These are phyloP conservation scores for Chloropsis cyanopogon DNA, from an alignment of 2,113 vertebrate species.

Conservation along the genomic window DNA sequence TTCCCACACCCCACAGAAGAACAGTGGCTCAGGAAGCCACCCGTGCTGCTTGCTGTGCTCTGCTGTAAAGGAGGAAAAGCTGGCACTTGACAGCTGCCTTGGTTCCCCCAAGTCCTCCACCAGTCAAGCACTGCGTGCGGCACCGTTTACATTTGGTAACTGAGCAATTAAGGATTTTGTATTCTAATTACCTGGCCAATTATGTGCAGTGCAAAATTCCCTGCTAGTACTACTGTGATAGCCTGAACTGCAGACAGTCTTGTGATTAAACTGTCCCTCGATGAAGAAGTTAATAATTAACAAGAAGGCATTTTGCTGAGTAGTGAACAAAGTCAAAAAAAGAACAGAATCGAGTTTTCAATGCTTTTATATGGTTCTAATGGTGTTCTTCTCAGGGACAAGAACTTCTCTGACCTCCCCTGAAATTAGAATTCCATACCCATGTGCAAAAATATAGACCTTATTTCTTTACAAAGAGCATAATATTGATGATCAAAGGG, in stretches of 20 bases:
- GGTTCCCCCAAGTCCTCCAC: neutral
- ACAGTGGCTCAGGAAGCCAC: neutral
- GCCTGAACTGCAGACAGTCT: constrained; percentile 35
- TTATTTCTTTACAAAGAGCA: neutral
- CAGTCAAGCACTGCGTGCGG: neutral
- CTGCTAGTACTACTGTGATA: constrained; percentile 1
- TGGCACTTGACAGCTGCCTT: neutral
- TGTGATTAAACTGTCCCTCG: constrained; percentile 59
- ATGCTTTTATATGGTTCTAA: constrained; percentile 14
- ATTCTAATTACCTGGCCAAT: constrained; percentile 60
- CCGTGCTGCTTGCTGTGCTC: neutral
- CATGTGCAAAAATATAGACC: neutral
- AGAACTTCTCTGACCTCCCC: neutral
- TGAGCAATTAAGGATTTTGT: constrained; percentile 40
- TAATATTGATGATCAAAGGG: neutral
- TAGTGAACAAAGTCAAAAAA: constrained; percentile 53
- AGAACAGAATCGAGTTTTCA: constrained; percentile 21
- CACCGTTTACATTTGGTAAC: constrained; percentile 1
- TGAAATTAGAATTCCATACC: constrained; percentile 21
- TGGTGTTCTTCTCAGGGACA: neutral
- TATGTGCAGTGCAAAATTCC: constrained; percentile 21
- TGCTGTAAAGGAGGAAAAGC: neutral
- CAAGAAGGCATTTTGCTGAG: constrained; percentile 46
- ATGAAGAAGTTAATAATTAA: constrained; percentile 55
- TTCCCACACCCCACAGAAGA: neutral